Evolutionary conservation across 1,140 invertebrate genomes (phyloP).

Genomic region (Heliconius himera): DNA sequence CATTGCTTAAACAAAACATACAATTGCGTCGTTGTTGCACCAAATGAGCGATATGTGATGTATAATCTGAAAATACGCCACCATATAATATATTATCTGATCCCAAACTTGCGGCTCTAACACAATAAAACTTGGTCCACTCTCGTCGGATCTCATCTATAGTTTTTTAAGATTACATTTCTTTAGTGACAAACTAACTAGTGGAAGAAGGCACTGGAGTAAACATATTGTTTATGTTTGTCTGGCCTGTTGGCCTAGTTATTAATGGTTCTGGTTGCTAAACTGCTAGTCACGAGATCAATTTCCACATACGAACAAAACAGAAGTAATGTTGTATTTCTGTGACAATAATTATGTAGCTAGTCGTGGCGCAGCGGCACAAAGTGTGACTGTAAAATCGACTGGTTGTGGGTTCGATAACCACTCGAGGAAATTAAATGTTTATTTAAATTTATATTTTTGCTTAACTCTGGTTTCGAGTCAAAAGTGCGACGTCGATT

Average conservation of each 20-base stretch:
- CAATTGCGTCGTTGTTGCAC: neutral
- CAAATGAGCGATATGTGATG: neutral
- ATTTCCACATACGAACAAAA: too few species aligned
- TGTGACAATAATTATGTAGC: too few species aligned
- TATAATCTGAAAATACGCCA: neutral
- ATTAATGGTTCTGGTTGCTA: neutral
- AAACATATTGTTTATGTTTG: neutral
- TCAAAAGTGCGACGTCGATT: too few species aligned
- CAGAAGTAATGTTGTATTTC: too few species aligned
- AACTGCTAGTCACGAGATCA: neutral
- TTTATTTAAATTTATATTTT: too few species aligned
- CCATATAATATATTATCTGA: neutral
- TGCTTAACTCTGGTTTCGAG: too few species aligned
- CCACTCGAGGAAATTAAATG: too few species aligned
- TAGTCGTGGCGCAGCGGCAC: too few species aligned
- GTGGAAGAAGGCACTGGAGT: conserved; percentile 8
- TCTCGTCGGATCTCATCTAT: conserved; percentile 15
- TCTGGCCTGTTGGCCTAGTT: neutral
- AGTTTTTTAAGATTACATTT: conserved; percentile 15
- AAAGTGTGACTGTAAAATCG: too few species aligned
- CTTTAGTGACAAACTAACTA: conserved; percentile 2
- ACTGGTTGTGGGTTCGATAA: too few species aligned
- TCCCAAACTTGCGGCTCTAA: conserved; percentile 18
- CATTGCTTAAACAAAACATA: too few species aligned
- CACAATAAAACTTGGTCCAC: conserved; percentile 22